These are phyloP conservation scores for Scaptomyza pallida DNA, from an alignment of 1,140 invertebrate genomes.

Conservation along the genomic window DNA sequence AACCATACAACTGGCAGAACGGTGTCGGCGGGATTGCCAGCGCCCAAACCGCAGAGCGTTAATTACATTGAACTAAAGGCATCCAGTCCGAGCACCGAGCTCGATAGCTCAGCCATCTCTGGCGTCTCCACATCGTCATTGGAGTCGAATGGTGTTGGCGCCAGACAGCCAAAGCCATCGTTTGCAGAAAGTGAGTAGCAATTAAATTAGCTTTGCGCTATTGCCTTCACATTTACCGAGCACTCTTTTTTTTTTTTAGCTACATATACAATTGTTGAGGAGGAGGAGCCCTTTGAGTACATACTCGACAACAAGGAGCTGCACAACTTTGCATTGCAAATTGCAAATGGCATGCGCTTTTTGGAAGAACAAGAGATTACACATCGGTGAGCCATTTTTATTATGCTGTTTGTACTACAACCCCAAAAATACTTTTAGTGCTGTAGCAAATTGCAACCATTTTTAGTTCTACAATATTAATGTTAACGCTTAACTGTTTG, in stretches of 20 bases:
- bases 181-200: conserved; percentile 68
- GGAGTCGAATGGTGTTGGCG: background rate
- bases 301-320: conserved; percentile 86
- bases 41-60: conserved; percentile 29
- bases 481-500: too few relatives aligned
- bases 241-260: conserved; percentile 44
- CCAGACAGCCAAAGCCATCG: conserved; percentile 31
- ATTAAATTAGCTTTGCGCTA: background rate
- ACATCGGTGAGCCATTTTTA: conserved; percentile 85
- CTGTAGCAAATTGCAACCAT: too few relatives aligned
- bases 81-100: conserved; percentile 43
- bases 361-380: conserved; percentile 88
- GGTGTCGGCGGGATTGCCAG: background rate
- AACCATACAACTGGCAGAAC: conserved; percentile 42
- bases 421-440: too few relatives aligned
- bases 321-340: conserved; percentile 88
- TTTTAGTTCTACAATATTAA: too few relatives aligned
- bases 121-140: background rate
- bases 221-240: background rate
- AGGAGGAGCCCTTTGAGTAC: conserved; percentile 71
- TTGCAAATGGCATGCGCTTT: conserved; percentile 89
- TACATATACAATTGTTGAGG: conserved; percentile 69
- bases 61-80: conserved; percentile 77
- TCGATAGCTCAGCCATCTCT: background rate
- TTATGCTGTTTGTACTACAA: too few relatives aligned